Percentiles rank a stretch among this genome's conserved stretches.
These are phyloP conservation scores for Caradrina kadenii DNA, from an alignment of 2,888 invertebrate species.

Conservation along the genomic window DNA sequence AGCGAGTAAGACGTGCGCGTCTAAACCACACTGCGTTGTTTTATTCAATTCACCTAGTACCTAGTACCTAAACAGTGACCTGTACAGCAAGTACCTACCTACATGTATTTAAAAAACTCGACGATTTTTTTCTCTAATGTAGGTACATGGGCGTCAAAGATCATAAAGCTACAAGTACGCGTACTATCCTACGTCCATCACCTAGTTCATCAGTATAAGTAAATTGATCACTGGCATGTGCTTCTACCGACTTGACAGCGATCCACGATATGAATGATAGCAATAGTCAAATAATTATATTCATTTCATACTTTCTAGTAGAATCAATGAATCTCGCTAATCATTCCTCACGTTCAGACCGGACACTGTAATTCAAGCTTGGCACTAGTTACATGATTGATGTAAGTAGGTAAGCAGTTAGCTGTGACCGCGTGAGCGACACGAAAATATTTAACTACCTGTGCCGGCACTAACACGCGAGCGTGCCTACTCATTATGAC, in stretches of 20 bases:
- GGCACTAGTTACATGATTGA: slow-evolving; percentile 46
- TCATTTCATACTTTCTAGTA: slow-evolving; percentile 5
- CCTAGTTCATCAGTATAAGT: no score
- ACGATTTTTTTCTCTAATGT: no score
- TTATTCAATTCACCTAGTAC: no score
- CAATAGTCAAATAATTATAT: neutral
- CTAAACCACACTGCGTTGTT: no score
- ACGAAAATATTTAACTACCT: slow-evolving; percentile 35
- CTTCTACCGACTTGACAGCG: no score
- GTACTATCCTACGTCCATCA: no score
- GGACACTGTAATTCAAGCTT: slow-evolving; percentile 33
- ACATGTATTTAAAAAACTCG: no score
- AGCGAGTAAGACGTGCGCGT: no score
- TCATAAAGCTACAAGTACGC: no score
- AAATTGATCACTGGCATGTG: neutral
- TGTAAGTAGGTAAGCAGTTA: slow-evolving; percentile 56
- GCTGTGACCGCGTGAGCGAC: slow-evolving; percentile 27
- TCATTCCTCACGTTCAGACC: slow-evolving; percentile 12
- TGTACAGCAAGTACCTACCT: no score
- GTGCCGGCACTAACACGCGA: slow-evolving; percentile 45
- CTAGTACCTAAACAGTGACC: no score
- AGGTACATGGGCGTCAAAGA: no score
- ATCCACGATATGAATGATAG: neutral
- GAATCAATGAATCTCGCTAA: slow-evolving; percentile 2
- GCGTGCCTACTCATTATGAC: slow-evolving; percentile 44